A percentile compares a stretch with the other conserved stretches of the same genome.
Conservation (phyloP, 1,140 invertebrate genomes). For the Psilanteris sp. region DNA sequence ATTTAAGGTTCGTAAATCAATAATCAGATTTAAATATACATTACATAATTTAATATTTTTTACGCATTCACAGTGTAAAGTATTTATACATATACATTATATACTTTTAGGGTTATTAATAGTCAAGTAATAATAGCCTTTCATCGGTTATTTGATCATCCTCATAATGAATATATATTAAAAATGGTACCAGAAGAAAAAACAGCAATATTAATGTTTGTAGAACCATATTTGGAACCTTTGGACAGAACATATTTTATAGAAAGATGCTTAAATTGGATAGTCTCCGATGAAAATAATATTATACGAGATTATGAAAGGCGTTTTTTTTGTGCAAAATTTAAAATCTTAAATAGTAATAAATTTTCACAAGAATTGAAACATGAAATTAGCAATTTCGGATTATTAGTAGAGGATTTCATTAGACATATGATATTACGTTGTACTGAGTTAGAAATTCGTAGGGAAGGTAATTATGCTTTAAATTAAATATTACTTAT, state of each 20-base stretch:
- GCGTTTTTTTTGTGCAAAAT: conserved; percentile 61
- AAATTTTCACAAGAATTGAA: conserved; percentile 13
- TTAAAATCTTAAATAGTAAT: conserved; percentile 27
- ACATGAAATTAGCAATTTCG: conserved; percentile 19
- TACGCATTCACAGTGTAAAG: too few species aligned
- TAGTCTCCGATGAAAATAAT: conserved; percentile 25
- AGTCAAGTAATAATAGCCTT: conserved; percentile 27
- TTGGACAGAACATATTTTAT: conserved; percentile 65
- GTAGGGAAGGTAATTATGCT: too few species aligned
- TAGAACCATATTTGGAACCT: conserved; percentile 63
- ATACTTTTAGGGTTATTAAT: conserved; percentile 20
- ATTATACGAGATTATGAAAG: conserved; percentile 68
- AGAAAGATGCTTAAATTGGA: conserved; percentile 16
- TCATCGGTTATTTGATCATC: too few species aligned
- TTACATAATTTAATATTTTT: too few species aligned
- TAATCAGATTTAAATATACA: too few species aligned
- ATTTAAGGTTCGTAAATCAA: conserved; percentile 28
- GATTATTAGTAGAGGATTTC: conserved; percentile 59
- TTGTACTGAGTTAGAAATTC: too few species aligned
- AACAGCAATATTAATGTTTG: conserved; percentile 4
- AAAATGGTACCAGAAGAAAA: conserved; percentile 12
- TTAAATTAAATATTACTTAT: too few species aligned
- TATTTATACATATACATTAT: too few species aligned
- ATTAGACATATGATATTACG: too few species aligned
- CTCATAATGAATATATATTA: too few species aligned